These are phyloP conservation scores for Scaptomyza cyrtandrae DNA, from an alignment of 2,888 invertebrate species.

Conservation along the genomic window DNA sequence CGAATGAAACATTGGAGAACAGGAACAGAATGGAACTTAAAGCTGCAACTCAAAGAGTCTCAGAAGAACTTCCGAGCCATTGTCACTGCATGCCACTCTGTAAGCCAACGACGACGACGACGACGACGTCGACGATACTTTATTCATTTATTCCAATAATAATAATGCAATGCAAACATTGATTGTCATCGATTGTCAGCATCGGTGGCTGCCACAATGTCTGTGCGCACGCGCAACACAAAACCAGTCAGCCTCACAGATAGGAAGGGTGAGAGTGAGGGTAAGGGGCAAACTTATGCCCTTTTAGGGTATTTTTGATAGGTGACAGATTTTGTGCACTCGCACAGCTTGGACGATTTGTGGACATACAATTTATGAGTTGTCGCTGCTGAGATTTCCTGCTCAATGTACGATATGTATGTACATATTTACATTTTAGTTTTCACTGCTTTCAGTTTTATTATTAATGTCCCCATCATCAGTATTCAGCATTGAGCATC, in stretches of 20 bases:
- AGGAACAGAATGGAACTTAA: conserved; percentile 40
- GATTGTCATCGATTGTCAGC: conserved; percentile 82
- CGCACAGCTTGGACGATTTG: conserved; percentile 59
- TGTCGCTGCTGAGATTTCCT: conserved; percentile 63
- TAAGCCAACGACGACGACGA: conserved; percentile 26
- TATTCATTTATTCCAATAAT: conserved; percentile 83
- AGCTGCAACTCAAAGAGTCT: conserved; percentile 7
- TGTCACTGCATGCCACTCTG: conserved; percentile 78
- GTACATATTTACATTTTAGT: conserved; percentile 61
- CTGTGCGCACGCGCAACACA: conserved; percentile 67
- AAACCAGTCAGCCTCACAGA: conserved; percentile 3
- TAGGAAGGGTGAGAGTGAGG: too few species aligned
- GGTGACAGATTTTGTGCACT: conserved; percentile 81
- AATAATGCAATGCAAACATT: conserved; percentile 83
- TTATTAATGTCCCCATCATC: conserved; percentile 59
- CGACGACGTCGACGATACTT: conserved; percentile 66
- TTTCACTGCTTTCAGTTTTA: conserved; percentile 54
- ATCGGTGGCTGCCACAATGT: conserved; percentile 50
- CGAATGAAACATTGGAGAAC: conserved; percentile 32
- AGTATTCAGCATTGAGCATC: background rate
- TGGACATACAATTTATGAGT: conserved; percentile 79
- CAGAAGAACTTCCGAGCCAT: conserved; percentile 66
- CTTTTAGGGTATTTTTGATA: conserved; percentile 83
- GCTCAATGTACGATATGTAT: conserved; percentile 11
- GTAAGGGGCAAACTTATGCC: conserved; percentile 70